Evolutionary conservation across 2,888 invertebrate species (phyloP).

Genomic region (Abrostola triplasia): DNA sequence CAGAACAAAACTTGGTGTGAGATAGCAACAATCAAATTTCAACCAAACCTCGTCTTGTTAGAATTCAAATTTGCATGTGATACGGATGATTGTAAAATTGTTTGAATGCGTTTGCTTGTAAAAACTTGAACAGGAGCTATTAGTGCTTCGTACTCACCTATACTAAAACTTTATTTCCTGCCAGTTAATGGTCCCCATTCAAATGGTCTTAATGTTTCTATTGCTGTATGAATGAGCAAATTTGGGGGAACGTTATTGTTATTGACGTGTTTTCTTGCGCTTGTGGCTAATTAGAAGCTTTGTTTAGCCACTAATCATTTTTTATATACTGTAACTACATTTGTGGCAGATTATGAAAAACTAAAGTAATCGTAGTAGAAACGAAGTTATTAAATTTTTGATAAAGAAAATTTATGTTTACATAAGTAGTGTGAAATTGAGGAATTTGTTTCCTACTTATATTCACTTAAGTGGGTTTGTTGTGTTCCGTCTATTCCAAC

Average conservation of each 20-base stretch:
- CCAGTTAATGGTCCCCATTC: conserved; percentile 16
- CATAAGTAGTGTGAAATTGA: no score
- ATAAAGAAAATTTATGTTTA: no score
- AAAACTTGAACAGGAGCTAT: conserved; percentile 44
- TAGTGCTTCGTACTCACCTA: conserved; percentile 46
- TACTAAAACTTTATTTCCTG: conserved; percentile 44
- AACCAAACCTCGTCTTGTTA: conserved; percentile 24
- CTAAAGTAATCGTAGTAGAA: no score
- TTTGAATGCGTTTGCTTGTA: conserved; percentile 44
- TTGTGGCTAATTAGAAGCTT: no score
- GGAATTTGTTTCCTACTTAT: no score
- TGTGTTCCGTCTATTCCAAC: no score
- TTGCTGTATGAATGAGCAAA: not conserved
- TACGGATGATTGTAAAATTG: conserved; percentile 23
- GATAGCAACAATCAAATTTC: conserved; percentile 37
- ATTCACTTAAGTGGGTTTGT: no score
- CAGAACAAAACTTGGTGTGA: conserved; percentile 64
- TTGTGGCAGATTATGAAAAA: no score
- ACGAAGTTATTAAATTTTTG: no score
- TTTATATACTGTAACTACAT: no score
- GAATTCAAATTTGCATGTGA: conserved; percentile 13
- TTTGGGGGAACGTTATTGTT: not conserved
- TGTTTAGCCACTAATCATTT: no score
- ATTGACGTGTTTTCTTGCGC: not conserved
- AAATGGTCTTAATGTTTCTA: conserved; percentile 4